Evolutionary conservation across 2,888 invertebrate genomes (phyloP), one percentile per base, ranked within the genome.

Genomic region (Petrolisthes cinctipes): DNA sequence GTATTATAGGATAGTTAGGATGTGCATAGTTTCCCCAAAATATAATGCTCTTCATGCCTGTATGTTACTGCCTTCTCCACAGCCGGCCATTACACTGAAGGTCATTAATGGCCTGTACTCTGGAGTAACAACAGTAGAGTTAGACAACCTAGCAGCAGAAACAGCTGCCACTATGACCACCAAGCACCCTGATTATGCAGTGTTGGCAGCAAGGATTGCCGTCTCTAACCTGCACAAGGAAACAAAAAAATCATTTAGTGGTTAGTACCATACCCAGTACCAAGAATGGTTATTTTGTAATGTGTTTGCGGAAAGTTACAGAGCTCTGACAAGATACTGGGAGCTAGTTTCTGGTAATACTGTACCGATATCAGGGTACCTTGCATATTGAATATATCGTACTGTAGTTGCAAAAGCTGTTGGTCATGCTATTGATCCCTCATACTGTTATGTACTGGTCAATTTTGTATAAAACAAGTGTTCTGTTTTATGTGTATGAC

Each of bases 121-220:
- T 89, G 99, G 99, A 17, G 99, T 99, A 1, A 98, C 98, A 7
- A 99, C 99, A 0, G 96, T 98, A 23, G 98, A 99, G 93, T 94
- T 99, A 91, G 99, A 99, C 93, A 99, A 98, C 93, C 94, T 99
- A 91, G 99, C 99, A 78, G 99, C 99, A 0, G 99, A 99, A 93
- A 99, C 97, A 73, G 97, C 99, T n/a, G 99, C 99, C 14, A 97
- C 97, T 57, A 97, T 99, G 96, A 99, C 99, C 0, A 98, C 98
- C 4, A 96, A 96, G 92, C 99, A 99, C 93, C 98, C 99, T 0
- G 99, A 99, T 93, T 99, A 99, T 94, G 99, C 94, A 66, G 92
- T 93, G 56, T 92, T 94, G 3, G 94, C 94, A 20, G 94, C 94
- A 17, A 95, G 99, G 91, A 96, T 99, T 92, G 99, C 98, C 7